phyloP scores from a whole-genome alignment of 1,140 invertebrate species.

The Zaprionus kolodkinae region DNA sequence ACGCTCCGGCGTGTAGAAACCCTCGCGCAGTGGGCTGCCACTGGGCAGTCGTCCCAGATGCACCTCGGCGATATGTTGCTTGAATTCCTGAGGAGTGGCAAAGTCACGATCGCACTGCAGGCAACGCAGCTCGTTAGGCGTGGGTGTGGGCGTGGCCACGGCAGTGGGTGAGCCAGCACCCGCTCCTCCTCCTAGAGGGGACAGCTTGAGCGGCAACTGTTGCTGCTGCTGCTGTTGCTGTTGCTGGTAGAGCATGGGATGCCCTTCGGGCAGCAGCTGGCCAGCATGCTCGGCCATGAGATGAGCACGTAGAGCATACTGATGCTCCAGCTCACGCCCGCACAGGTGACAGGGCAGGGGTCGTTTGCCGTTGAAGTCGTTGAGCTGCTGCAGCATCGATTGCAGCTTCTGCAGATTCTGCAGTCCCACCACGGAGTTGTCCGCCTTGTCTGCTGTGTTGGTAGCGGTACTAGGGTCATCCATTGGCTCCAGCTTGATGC shows the following conservation, averaged over 20 bases:
- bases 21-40: constrained; percentile 75
- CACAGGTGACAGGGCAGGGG: constrained; percentile 86
- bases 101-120: constrained; percentile 87
- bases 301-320: constrained; percentile 86
- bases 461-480: constrained; percentile 23
- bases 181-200: constrained; percentile 36
- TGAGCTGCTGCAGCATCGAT: constrained; percentile 95
- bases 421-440: constrained; percentile 60
- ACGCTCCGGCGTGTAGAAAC: constrained; percentile 80
- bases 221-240: constrained; percentile 45
- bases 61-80: constrained; percentile 86
- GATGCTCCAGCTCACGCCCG: constrained; percentile 87
- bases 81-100: constrained; percentile 85
- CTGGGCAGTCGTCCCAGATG: constrained; percentile 79
- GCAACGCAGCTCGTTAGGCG: constrained; percentile 83
- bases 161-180: constrained; percentile 23
- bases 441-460: constrained; percentile 30
- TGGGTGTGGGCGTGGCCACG: constrained; percentile 49
- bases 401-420: constrained; percentile 93
- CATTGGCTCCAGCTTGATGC: constrained; percentile 71
- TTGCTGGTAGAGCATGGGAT: constrained; percentile 63
- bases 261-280: constrained; percentile 49
- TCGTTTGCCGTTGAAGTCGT: constrained; percentile 89
- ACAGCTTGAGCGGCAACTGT: constrained; percentile 56
- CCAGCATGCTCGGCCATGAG: constrained; percentile 87